Percentiles rank a stretch among this genome's conserved stretches.
These are phyloP conservation scores for Polydrusus tereticollis DNA, from an alignment of 2,888 invertebrate species.

Conservation along the genomic window DNA sequence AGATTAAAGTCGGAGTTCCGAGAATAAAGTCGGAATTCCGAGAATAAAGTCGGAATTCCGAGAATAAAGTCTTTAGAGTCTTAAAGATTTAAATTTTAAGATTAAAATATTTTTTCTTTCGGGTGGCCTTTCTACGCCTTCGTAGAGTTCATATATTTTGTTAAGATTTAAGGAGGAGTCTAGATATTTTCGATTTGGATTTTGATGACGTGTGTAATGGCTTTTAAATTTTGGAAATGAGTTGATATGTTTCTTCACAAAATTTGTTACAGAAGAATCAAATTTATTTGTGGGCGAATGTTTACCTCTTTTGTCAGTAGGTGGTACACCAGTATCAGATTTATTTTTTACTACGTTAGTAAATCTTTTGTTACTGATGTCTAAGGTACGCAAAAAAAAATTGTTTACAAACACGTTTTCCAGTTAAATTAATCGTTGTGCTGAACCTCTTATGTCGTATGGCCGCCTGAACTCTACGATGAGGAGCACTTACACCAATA, in stretches of 20 bases:
- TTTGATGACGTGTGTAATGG: not conserved
- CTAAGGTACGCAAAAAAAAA: too few relatives aligned
- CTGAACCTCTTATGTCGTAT: not conserved
- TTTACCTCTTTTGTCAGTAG: not conserved
- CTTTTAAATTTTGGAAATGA: not conserved
- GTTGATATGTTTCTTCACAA: not conserved
- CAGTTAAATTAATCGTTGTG: not conserved
- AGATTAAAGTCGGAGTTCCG: too few relatives aligned
- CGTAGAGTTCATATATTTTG: not conserved
- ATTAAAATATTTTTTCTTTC: too few relatives aligned
- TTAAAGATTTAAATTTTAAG: too few relatives aligned
- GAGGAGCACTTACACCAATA: not conserved
- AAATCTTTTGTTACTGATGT: not conserved
- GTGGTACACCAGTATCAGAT: not conserved
- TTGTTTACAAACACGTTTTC: too few relatives aligned
- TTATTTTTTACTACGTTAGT: not conserved
- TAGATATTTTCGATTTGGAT: not conserved
- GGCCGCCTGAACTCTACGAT: not conserved
- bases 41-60: too few relatives aligned
- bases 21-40: too few relatives aligned
- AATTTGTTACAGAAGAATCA: not conserved
- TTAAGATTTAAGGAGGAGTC: not conserved
- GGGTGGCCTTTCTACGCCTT: too few relatives aligned
- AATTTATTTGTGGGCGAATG: not conserved
- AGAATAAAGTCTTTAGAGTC: too few relatives aligned